Evolutionary conservation across 2,113 vertebrate species (phyloP).

Genomic region (Lepus timidus): DNA sequence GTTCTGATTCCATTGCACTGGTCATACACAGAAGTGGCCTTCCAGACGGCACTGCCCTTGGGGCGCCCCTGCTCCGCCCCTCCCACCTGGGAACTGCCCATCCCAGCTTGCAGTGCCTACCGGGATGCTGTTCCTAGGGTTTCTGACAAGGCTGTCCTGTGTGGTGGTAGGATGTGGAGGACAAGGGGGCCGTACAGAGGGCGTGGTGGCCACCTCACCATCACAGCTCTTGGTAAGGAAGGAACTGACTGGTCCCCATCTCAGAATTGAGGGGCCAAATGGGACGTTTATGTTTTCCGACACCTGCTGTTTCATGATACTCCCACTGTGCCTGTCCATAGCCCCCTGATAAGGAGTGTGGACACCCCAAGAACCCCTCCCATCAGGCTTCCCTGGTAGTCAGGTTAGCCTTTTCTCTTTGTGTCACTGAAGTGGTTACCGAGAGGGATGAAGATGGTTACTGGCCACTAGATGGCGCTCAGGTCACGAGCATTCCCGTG

Average conservation of each 20-base stretch:
- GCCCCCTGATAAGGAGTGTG: not conserved
- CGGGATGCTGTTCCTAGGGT: not conserved
- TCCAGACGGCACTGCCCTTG: not conserved
- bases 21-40: not conserved
- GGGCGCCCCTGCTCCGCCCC: not conserved
- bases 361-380: too few relatives aligned
- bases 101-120: not conserved
- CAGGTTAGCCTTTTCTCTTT: not conserved
- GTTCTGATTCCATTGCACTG: not conserved
- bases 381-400: not conserved
- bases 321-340: not conserved
- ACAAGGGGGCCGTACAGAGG: not conserved
- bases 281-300: not conserved
- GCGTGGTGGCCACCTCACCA: not conserved
- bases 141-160: not conserved
- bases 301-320: not conserved
- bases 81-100: not conserved
- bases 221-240: not conserved
- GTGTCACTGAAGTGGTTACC: not conserved
- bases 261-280: not conserved
- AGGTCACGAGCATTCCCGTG: not conserved
- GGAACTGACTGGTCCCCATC: not conserved
- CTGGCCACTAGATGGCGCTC: slow-evolving; percentile 75
- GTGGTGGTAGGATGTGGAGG: not conserved
- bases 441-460: not conserved